Base-by-base conservation (phyloP, 2,113 vertebrate genomes). In the Oncorhynchus tshawytscha region DNA sequence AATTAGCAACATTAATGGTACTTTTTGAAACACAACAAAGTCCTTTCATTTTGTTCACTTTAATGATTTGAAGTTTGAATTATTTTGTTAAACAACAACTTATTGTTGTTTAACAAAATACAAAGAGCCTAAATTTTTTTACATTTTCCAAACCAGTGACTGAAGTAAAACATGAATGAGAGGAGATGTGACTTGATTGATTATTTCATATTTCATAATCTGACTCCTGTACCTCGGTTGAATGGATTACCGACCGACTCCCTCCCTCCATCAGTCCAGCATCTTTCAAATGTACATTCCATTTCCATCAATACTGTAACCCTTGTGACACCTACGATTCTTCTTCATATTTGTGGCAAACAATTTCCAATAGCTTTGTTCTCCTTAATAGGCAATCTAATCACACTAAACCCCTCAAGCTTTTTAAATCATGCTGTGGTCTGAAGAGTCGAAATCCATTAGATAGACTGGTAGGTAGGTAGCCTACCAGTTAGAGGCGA, bases 391-490 rank as follows among this genome's bases (percentile, higher is more conserved):
- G 78, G 76, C 79, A 81, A 84, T 83, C 74, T 72, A 83, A 84
- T 77, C 79, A 27, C 79, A 72, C 79, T 80, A 72, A 88, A 85
- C 73, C 87, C 82, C 78, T 81, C 79, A 25, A 82, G 81, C 83
- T 80, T 85, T 81, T 86, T 84, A 79, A 75, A 87, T 82, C 88
- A 78, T 89, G 83, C 76, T 91, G 81, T 86, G 77, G 83, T 88
- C 84, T 89, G 87, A 91, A 84, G 82, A 86, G 83, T 91, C 86
- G 84, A 88, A 91, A 88, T 89, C 83, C 84, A 81, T 78, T 54
- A 18, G 51, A 54, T 5, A 51, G 49, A 51, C 84, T 91, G 87
- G 89, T 45, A 90, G 87, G 88, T 85, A 88, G 87, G 91, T 90
- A 91, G 78, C 80, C 60, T 57, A 71, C 64, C 64, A 25, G 79